Base-by-base conservation (phyloP, 2,888 invertebrate species). In the Melipona bicolor region DNA sequence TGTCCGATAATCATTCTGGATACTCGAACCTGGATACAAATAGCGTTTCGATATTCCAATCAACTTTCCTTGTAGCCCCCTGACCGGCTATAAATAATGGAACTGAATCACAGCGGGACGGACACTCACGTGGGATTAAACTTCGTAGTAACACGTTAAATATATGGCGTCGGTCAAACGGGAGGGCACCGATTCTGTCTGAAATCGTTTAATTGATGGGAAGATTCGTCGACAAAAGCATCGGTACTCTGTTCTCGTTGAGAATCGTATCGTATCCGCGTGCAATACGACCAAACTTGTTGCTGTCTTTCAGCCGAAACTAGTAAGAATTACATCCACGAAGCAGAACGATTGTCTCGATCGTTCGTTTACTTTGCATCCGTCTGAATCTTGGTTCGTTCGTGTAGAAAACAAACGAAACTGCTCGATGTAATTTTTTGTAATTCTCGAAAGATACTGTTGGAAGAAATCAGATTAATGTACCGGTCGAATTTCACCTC, bases 1-100 rank as follows among this genome's bases (percentile, higher is more conserved):
- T 54, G 59, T 74, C 27, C 81, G 49, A 70, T 82, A 81, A 75
- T 71, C 75, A 81, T 52, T n/a, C 59, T 11, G 32, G 49, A 71
- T 70, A 69, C 6, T 13, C 27, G 27, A n/a, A 15, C 6, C 21
- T 13, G 17, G 32, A 32, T 36, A 21, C n/a, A 9, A 59, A n/a
- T 32, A 32, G 65, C 32, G 52, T 59, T 59, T 75, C 67, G 54
- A 32, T 36, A 32, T 69, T 65, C 69, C 32, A n/a, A 50, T 32
- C 69, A 27, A 69, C 52, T 69, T 71, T 52, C n/a, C 59, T 19
- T 19, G 13, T 36, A 59, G 52, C 9, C 24, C 62, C 62, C 49
- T 27, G 43, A 15, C 36, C 6, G 11, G 27, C 68, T 68, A 52
- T 73, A 80, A 80, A 69, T 81, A 62, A 81, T 73, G 68, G 54